These are phyloP conservation scores for Jordanella pulchra DNA, from an alignment of 2,797 vertebrate species.

Conservation along the genomic window DNA sequence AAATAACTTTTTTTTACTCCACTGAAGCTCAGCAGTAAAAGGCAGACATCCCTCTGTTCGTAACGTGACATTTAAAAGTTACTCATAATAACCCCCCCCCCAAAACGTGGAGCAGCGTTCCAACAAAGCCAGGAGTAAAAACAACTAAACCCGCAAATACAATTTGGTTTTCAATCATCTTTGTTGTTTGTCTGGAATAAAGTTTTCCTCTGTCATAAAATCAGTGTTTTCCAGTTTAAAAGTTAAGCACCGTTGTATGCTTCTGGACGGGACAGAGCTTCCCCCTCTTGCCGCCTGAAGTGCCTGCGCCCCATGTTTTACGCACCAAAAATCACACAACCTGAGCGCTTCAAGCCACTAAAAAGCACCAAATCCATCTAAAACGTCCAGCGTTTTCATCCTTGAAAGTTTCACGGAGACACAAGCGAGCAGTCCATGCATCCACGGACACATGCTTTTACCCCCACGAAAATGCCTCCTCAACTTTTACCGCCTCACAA, in stretches of 20 bases:
- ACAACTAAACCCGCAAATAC: background rate
- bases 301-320: slow-evolving; percentile 21
- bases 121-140: background rate
- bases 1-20: slow-evolving; percentile 11
- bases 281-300: slow-evolving; percentile 35
- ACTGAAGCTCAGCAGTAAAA: slow-evolving; percentile 2
- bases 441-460: slow-evolving; percentile 14
- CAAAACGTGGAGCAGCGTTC: slow-evolving; percentile 9
- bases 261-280: slow-evolving; percentile 68
- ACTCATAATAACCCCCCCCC: background rate
- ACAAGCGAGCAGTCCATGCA: slow-evolving; percentile 8
- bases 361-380: background rate
- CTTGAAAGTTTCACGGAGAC: slow-evolving; percentile 33
- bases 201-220: background rate
- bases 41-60: slow-evolving; percentile 9
- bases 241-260: slow-evolving; percentile 58
- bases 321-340: background rate
- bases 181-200: background rate
- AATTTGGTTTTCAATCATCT: background rate
- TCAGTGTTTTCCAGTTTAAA: slow-evolving; percentile 39
- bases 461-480: background rate
- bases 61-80: slow-evolving; percentile 43
- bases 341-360: background rate
- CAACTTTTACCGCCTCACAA: slow-evolving; percentile 5
- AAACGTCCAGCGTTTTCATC: slow-evolving; percentile 12